These are phyloP conservation scores for Eutrigla gurnardus DNA, from an alignment of 2,797 vertebrate genomes.

Conservation along the genomic window DNA sequence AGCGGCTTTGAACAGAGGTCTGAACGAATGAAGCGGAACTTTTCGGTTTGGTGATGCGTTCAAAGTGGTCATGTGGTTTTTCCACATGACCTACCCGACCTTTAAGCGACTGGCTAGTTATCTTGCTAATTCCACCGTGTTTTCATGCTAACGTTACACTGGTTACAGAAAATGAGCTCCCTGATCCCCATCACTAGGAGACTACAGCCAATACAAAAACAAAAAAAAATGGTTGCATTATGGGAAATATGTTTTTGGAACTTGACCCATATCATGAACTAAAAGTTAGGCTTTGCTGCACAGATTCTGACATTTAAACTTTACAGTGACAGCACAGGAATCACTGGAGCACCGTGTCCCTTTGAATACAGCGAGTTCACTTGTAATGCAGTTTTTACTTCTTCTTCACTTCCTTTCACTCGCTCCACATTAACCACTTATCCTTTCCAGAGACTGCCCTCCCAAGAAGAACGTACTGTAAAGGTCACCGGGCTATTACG, in stretches of 20 bases:
- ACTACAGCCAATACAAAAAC: too few relatives aligned
- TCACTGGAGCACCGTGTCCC: not conserved
- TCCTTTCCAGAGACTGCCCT: not conserved
- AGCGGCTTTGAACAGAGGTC: too few relatives aligned
- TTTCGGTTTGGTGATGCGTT: too few relatives aligned
- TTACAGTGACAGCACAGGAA: not conserved
- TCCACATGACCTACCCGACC: too few relatives aligned
- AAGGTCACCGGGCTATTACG: not conserved
- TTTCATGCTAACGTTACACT: too few relatives aligned
- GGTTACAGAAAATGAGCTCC: too few relatives aligned
- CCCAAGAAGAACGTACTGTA: not conserved
- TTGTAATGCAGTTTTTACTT: not conserved
- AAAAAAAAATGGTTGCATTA: not conserved
- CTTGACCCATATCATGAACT: not conserved
- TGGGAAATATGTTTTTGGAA: slow-evolving; percentile 2
- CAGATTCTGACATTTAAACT: not conserved
- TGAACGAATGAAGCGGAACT: too few relatives aligned
- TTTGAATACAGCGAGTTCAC: not conserved
- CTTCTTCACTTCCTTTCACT: not conserved
- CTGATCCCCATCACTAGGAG: too few relatives aligned
- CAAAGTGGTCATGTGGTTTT: too few relatives aligned
- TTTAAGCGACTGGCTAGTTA: too few relatives aligned
- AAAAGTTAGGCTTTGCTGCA: not conserved
- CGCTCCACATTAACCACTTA: not conserved
- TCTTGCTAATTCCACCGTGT: too few relatives aligned